These are phyloP conservation scores for Oncorhynchus nerka DNA, from an alignment of 2,113 vertebrate species.

Conservation along the genomic window DNA sequence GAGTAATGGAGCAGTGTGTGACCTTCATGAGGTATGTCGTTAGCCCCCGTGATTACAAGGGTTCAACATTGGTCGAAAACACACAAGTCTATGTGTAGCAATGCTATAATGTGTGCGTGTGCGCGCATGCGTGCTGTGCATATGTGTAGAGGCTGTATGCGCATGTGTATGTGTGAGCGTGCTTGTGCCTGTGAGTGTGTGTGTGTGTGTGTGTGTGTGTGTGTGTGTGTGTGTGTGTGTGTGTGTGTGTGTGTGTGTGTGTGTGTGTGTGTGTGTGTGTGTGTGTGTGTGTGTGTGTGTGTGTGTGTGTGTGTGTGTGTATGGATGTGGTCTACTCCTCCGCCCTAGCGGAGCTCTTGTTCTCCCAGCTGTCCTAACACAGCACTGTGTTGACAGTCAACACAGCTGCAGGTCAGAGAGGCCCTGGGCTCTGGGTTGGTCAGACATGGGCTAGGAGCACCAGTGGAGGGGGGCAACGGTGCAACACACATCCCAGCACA, in stretches of 20 bases:
- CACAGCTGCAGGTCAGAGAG: conserved; percentile 71
- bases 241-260: background rate
- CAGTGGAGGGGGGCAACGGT: conserved; percentile 8
- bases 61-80: no score
- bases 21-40: conserved; percentile 63
- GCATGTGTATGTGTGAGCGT: no score
- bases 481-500: background rate
- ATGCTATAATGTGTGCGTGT: no score
- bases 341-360: conserved; percentile 58
- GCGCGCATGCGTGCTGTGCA: no score
- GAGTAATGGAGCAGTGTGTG: conserved; percentile 57
- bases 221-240: no score
- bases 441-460: conserved; percentile 62
- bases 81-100: no score
- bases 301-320: conserved; percentile 23
- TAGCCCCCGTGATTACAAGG: conserved; percentile 20
- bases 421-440: conserved; percentile 34
- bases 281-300: conserved; percentile 5
- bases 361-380: conserved; percentile 81
- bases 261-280: background rate
- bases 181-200: no score
- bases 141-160: no score
- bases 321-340: conserved; percentile 57
- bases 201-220: no score
- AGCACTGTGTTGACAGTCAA: conserved; percentile 79